Evolutionary conservation across 2,113 vertebrate genomes (phyloP).

Genomic region (Neomonachus schauinslandi): DNA sequence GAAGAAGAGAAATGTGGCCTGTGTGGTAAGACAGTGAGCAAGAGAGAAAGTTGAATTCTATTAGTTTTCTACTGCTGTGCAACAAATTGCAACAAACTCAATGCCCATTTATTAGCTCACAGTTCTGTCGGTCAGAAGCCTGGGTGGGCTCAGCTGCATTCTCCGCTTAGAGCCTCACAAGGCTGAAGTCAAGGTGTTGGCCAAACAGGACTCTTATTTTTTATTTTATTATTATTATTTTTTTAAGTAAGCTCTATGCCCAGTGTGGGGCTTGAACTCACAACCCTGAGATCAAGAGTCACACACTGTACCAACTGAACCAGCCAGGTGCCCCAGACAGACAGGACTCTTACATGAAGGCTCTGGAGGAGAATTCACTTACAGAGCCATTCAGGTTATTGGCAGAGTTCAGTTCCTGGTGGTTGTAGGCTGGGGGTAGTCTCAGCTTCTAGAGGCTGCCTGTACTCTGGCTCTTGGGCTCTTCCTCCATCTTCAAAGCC

Average conservation of each 20-base stretch:
- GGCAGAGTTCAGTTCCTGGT: not conserved
- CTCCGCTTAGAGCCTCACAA: not conserved
- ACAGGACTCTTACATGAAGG: not conserved
- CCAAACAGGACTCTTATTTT: not conserved
- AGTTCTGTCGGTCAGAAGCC: not conserved
- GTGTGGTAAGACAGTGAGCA: not conserved
- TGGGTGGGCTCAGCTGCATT: not conserved
- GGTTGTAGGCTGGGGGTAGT: not conserved
- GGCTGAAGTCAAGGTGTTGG: not conserved
- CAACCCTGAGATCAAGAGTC: not conserved
- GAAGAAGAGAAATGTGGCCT: not conserved
- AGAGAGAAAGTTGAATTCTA: not conserved
- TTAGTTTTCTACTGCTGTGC: not conserved
- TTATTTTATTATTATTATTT: not conserved
- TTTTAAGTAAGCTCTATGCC: not conserved
- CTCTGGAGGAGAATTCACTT: not conserved
- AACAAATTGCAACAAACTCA: not conserved
- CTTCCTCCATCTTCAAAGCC: conserved; percentile 14
- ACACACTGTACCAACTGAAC: not conserved
- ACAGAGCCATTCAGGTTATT: not conserved
- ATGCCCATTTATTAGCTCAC: not conserved
- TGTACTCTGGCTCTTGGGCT: not conserved
- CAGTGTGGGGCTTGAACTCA: not conserved
- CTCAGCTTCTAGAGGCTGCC: not conserved
- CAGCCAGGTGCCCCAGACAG: not conserved